Base-by-base conservation (phyloP, 2,797 vertebrate species). In the Spheniscus humboldti region DNA sequence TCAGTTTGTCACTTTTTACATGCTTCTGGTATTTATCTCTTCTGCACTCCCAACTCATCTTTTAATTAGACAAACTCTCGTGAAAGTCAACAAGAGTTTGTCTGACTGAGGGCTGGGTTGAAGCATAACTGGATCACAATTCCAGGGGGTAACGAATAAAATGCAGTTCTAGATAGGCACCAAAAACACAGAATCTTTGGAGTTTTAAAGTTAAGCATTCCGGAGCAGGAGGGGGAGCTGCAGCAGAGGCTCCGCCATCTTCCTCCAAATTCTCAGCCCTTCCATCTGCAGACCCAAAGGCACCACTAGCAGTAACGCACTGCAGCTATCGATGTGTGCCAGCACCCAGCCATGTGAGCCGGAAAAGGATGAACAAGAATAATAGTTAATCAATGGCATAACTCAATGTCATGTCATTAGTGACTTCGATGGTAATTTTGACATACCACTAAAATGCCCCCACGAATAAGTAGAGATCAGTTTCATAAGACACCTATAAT, bases 41-140 rank as follows among this genome's bases (percentile, higher is more conserved):
- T 87, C 93, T 69, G 92, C 92, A 88, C 73, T 97, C 95, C 94
- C 95, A 91, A 92, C 62, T 96, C 78, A 0, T 91, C 90, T 96
- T 96, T 97, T 96, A 96, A 96, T 96, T 97, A 96, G 94, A 90
- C 62, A 95, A 95, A 97, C 95, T 94, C 94, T 97, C 91, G 69
- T 73, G 92, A 52, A 97, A 97, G 94, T 96, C 96, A 97, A 96
- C 92, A 95, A 94, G 94, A 97, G 75, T 97, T 88, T 91, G 92
- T 80, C 84, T 96, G 92, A 74, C 33, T 79, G 85, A 94, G 91
- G 66, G 59, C 73, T 96, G 86, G 33, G 81, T 31, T 80, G 79
- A 79, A 62, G 37, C 55, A 55, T 95, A 96, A 96, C 89, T 96
- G 94, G 95, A 93, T 95, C 77, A 47, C 53, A 93, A 52, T 95